These are phyloP conservation scores for Ameiurus melas DNA, from an alignment of 2,113 vertebrate genomes.

Conservation along the genomic window DNA sequence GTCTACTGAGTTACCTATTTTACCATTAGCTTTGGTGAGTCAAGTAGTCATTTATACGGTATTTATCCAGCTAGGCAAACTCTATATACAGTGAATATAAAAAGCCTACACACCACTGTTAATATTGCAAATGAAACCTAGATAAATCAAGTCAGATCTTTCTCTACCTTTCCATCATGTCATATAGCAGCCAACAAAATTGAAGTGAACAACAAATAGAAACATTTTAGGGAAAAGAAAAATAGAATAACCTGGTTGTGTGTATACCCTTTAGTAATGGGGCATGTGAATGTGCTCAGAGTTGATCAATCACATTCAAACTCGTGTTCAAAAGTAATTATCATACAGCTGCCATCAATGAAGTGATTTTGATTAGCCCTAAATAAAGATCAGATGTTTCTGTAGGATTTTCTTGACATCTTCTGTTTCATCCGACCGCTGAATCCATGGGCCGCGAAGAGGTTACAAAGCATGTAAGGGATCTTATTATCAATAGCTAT, in stretches of 20 bases:
- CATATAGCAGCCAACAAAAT: neutral
- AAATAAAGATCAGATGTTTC: neutral
- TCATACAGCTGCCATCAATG: neutral
- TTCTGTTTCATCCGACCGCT: neutral
- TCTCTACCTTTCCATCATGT: neutral
- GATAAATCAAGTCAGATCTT: neutral
- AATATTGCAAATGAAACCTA: neutral
- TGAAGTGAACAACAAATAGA: neutral
- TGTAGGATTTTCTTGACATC: neutral
- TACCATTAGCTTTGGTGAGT: neutral
- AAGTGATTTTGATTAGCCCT: neutral
- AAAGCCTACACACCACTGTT: neutral
- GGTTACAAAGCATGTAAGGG: neutral
- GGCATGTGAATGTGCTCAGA: neutral
- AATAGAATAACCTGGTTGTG: neutral
- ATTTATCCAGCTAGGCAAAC: neutral
- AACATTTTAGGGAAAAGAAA: neutral
- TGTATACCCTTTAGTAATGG: neutral
- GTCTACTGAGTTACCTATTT: neutral
- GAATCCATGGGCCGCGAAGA: too few relatives aligned
- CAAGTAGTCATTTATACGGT: neutral
- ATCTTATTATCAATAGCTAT: too few relatives aligned
- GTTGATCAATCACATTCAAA: neutral
- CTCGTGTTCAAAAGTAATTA: neutral
- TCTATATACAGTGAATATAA: too few relatives aligned